These are phyloP conservation scores for Lithophane socia DNA, from an alignment of 2,888 invertebrate genomes.

Conservation along the genomic window DNA sequence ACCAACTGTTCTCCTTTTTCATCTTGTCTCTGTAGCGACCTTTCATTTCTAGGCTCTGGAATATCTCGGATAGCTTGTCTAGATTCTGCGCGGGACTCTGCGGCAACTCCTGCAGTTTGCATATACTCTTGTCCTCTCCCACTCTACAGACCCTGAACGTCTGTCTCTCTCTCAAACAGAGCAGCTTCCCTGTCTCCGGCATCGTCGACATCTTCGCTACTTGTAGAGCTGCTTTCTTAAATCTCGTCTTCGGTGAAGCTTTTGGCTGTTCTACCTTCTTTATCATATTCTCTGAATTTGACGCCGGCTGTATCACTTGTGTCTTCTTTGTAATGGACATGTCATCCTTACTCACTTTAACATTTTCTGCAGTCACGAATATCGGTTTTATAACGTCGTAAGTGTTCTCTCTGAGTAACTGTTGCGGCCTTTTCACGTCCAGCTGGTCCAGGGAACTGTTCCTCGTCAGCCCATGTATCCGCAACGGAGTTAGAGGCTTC, in stretches of 20 bases:
- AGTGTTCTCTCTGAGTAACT: slow-evolving; percentile 85
- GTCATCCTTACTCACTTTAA: slow-evolving; percentile 71
- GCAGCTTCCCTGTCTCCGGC: slow-evolving; percentile 85
- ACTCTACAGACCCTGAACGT: slow-evolving; percentile 75
- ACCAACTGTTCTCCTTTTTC: slow-evolving; percentile 89
- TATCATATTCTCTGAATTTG: slow-evolving; percentile 34
- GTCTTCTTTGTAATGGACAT: slow-evolving; percentile 56
- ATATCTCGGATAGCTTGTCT: slow-evolving; percentile 85
- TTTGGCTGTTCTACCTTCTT: slow-evolving; percentile 60
- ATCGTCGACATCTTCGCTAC: slow-evolving; percentile 83
- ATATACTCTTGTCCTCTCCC: slow-evolving; percentile 72
- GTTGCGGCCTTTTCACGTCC: slow-evolving; percentile 79
- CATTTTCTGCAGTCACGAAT: slow-evolving; percentile 76
- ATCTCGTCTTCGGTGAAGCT: slow-evolving; percentile 83
- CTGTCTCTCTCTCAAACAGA: slow-evolving; percentile 83
- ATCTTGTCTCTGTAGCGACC: slow-evolving; percentile 83
- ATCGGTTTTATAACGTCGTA: slow-evolving; percentile 87
- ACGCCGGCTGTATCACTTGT: slow-evolving; percentile 3
- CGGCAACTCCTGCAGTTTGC: slow-evolving; percentile 78
- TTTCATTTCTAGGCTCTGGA: slow-evolving; percentile 84
- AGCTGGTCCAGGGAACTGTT: slow-evolving; percentile 75
- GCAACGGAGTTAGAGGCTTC: slow-evolving; percentile 84
- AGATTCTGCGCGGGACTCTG: slow-evolving; percentile 82
- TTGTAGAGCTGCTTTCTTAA: slow-evolving; percentile 85
- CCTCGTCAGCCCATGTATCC: slow-evolving; percentile 78